These are phyloP conservation scores for Tromatobia lineatoria DNA, from an alignment of 2,888 invertebrate genomes.

Conservation along the genomic window DNA sequence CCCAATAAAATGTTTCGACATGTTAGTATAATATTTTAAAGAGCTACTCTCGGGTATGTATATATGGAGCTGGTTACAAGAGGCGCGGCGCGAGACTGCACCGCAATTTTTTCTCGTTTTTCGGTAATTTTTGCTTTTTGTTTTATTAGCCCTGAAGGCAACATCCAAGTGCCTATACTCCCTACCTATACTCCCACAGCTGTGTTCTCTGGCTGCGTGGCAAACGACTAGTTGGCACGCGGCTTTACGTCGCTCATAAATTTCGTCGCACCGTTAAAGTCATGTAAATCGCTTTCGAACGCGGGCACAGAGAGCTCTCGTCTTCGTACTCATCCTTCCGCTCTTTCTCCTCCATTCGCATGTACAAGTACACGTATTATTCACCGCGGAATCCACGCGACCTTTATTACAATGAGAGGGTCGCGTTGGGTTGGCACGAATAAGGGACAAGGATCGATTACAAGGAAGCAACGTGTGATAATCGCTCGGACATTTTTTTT, in stretches of 20 bases:
- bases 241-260: constrained; percentile 78
- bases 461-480: not conserved
- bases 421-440: not conserved
- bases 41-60: constrained; percentile 8
- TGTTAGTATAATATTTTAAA: constrained; percentile 51
- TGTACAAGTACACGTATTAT: constrained; percentile 21
- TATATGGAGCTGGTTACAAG: not conserved
- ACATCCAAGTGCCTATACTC: constrained; percentile 39
- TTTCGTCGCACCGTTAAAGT: constrained; percentile 79
- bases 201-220: constrained; percentile 46
- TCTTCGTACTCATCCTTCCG: constrained; percentile 47
- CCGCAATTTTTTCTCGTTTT: constrained; percentile 6
- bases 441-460: constrained; percentile 1
- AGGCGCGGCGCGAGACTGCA: not conserved
- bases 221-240: constrained; percentile 77
- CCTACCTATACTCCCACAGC: constrained; percentile 62
- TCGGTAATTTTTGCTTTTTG: constrained; percentile 1
- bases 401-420: constrained; percentile 32
- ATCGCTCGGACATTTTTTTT: not conserved
- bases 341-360: constrained; percentile 8
- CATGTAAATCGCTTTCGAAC: constrained; percentile 80
- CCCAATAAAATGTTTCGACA: constrained; percentile 61
- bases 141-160: constrained; percentile 30
- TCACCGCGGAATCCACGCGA: constrained; percentile 21
- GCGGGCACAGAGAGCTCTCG: constrained; percentile 66